These are phyloP conservation scores for Trachymyrmex septentrionalis DNA, from an alignment of 1,140 invertebrate species.

Conservation along the genomic window DNA sequence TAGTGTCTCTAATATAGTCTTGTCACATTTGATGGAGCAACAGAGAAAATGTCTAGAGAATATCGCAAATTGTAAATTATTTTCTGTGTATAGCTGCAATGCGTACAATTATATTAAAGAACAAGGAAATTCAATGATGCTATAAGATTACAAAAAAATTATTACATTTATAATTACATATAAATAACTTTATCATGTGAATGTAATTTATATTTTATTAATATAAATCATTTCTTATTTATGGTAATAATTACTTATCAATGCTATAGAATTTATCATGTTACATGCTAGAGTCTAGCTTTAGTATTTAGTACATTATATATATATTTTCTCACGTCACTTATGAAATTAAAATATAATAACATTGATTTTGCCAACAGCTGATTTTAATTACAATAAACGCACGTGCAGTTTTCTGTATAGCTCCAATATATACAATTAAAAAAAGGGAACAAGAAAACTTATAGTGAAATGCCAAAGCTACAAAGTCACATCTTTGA, in stretches of 20 bases:
- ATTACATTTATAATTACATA: not conserved
- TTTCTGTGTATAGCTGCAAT: not conserved
- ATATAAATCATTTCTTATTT: not conserved
- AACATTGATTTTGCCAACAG: constrained; percentile 17
- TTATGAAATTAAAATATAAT: not conserved
- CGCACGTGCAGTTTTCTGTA: not conserved
- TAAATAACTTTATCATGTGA: not conserved
- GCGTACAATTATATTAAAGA: not conserved
- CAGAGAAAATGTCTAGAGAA: not conserved
- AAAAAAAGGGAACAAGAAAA: not conserved
- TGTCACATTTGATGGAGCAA: not conserved
- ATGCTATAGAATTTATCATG: not conserved
- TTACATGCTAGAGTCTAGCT: not conserved
- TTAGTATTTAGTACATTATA: not conserved
- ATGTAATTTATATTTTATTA: not conserved
- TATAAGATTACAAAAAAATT: not conserved
- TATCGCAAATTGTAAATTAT: not conserved
- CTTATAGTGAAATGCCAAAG: not conserved
- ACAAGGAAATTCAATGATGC: not conserved
- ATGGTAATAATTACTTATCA: not conserved
- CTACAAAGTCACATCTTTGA: not conserved
- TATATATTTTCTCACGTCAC: not conserved
- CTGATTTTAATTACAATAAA: constrained; percentile 4
- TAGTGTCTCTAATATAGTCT: constrained; percentile 12
- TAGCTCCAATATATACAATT: not conserved